phyloP scores from a whole-genome alignment of 2,113 vertebrate species.

The Apeltes quadracus region DNA sequence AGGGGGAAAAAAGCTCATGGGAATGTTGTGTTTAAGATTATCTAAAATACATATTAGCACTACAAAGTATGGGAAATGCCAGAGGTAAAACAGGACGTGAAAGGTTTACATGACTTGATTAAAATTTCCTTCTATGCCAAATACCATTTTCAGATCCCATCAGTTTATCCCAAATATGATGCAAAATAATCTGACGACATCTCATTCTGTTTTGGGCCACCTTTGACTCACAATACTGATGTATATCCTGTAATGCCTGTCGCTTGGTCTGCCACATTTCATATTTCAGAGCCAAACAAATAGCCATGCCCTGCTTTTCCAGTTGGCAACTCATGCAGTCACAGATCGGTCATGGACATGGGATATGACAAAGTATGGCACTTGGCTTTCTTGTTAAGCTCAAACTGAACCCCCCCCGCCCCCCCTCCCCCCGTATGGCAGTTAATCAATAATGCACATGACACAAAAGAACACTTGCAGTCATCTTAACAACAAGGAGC shows the following conservation, averaged over 20 bases:
- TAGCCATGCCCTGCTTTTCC: not conserved
- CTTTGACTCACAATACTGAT: not conserved
- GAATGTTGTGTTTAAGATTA: slow-evolving; percentile 40
- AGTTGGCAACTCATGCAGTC: not conserved
- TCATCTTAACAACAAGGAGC: slow-evolving; percentile 9
- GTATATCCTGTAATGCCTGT: not conserved
- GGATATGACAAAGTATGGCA: not conserved
- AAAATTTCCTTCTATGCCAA: slow-evolving; percentile 1
- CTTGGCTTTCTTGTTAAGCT: not conserved
- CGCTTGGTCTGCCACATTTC: not conserved
- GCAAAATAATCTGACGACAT: not conserved
- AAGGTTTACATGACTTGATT: not conserved
- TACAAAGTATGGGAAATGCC: not conserved
- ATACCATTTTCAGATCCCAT: not conserved
- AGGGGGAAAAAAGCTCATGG: not conserved
- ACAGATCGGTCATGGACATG: not conserved
- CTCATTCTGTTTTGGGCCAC: not conserved
- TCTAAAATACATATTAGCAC: slow-evolving; percentile 28
- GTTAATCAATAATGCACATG: slow-evolving; percentile 32
- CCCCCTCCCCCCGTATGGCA: not conserved
- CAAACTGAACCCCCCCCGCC: not conserved
- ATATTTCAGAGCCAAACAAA: not conserved
- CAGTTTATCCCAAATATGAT: not conserved
- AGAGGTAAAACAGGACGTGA: slow-evolving; percentile 1
- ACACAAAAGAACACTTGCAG: slow-evolving; percentile 3